Percentiles rank a stretch among this genome's conserved stretches.
phyloP scores from a whole-genome alignment of 2,888 invertebrate species.

The Trissolcus japonicus region DNA sequence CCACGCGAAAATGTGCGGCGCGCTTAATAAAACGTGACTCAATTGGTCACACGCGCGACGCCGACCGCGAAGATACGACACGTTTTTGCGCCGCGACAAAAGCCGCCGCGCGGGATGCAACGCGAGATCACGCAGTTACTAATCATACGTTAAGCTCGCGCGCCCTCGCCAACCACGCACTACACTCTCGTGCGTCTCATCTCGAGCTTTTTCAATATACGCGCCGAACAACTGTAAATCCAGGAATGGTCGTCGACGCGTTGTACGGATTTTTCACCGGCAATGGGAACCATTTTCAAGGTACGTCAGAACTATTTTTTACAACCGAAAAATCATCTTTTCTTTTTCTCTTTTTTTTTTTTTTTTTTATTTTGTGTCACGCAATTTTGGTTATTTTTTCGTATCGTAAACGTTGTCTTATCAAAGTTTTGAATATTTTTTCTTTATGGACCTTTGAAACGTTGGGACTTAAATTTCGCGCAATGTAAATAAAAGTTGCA shows the following conservation, averaged over 20 bases:
- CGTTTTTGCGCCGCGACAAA: conserved; percentile 6
- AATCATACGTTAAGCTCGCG: conserved; percentile 5
- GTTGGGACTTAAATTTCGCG: no score
- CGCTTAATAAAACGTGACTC: conserved; percentile 7
- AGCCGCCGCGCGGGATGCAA: neutral
- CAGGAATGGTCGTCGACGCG: conserved; percentile 1
- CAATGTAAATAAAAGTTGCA: no score
- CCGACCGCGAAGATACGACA: conserved; percentile 6
- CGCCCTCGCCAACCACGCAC: neutral
- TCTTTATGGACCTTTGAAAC: no score
- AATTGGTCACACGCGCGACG: conserved; percentile 1
- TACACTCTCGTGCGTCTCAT: neutral
- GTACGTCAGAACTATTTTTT: neutral
- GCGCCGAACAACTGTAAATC: neutral
- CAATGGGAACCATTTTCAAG: conserved; percentile 1
- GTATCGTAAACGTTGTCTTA: no score
- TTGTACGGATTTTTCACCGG: neutral
- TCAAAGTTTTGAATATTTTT: no score
- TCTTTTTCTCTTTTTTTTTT: no score
- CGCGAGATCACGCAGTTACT: conserved; percentile 5
- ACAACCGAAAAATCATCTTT: no score
- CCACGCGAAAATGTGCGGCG: conserved; percentile 5
- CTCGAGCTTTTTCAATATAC: neutral
- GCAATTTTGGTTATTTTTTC: no score
- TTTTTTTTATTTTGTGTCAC: no score